Conservation (phyloP, 2,888 invertebrate genomes). For the Serrognathus titanus region DNA sequence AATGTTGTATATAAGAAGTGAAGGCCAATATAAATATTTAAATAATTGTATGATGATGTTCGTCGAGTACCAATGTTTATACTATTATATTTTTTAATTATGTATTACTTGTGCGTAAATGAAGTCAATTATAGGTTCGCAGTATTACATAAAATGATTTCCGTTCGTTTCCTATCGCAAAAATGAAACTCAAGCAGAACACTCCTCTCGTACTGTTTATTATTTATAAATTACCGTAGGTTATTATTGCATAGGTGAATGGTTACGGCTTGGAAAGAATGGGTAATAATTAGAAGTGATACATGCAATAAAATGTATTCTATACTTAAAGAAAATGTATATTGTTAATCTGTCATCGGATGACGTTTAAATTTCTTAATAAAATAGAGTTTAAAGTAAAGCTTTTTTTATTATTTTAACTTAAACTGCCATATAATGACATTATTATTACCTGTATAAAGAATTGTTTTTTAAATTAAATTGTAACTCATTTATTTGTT, state of each 20-base stretch:
- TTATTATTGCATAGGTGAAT: conserved; percentile 9
- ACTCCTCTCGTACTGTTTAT: background rate
- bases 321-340: conserved; percentile 25
- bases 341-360: conserved; percentile 40
- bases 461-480: too few relatives aligned
- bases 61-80: background rate
- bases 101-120: conserved; percentile 1
- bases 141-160: conserved; percentile 7
- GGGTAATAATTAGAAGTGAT: conserved; percentile 32
- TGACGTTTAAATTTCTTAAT: conserved; percentile 47
- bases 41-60: too few relatives aligned
- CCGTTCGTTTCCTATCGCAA: background rate
- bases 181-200: background rate
- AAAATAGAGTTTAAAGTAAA: conserved; percentile 24
- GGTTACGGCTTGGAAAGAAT: conserved; percentile 19
- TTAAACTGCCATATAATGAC: too few relatives aligned
- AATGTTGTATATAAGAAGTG: conserved; percentile 7
- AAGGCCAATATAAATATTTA: too few relatives aligned
- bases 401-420: background rate
- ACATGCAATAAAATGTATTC: conserved; percentile 36
- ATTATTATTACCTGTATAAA: too few relatives aligned
- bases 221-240: conserved; percentile 3
- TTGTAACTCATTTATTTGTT: too few relatives aligned
- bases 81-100: background rate
- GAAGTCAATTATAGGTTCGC: conserved; percentile 7